Evolutionary conservation across 2,888 invertebrate species (phyloP), one percentile per base, ranked within the genome.

Genomic region (Tuta absoluta): DNA sequence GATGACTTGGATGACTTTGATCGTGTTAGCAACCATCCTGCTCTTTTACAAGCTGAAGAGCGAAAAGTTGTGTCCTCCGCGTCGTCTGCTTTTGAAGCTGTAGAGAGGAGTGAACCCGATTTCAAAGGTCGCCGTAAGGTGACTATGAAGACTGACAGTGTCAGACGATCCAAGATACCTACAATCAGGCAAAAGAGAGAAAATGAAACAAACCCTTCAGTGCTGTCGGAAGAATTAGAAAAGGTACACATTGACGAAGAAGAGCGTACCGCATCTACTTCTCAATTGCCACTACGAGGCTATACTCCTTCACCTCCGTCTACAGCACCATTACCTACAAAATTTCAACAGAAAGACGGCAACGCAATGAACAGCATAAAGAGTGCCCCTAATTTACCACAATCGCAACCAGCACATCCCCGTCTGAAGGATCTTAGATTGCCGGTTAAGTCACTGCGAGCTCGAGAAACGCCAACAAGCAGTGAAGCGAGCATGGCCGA

Each of bases 221-320:
- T 80, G 63, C 76, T 92, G 65, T 89, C 91, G 38, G 92, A 93
- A 65, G 93, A 93, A 72, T 81, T 94, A 66, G 93, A 94, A 80
- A 94, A 94, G 75, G 91, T 95, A 70, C 94, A 94, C 72, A 92
- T 95, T 74, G 93, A 93, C 69, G 93, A 92, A 74, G 93, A 93
- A 67, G 90, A 92, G 60, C 87, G 92, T 51, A 89, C 88, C 51
- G 86, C 92, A 24, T 93, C 93, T 24, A 92, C 92, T 63, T 93
- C 93, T 62, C 93, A 94, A 75, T 79, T 95, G 71, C 94, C 95
- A 0, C 84, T 94, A 59, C 93, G 95, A 37, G 95, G 95, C 45
- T 96, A 95, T 71, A 95, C 96, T 3, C 95, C 96, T 12, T 96
- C 96, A 51, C 96, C 96, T 59, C 96, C 96, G 65, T 96, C 96